Conservation (phyloP, 2,888 invertebrate species). For the Noctua janthe region DNA sequence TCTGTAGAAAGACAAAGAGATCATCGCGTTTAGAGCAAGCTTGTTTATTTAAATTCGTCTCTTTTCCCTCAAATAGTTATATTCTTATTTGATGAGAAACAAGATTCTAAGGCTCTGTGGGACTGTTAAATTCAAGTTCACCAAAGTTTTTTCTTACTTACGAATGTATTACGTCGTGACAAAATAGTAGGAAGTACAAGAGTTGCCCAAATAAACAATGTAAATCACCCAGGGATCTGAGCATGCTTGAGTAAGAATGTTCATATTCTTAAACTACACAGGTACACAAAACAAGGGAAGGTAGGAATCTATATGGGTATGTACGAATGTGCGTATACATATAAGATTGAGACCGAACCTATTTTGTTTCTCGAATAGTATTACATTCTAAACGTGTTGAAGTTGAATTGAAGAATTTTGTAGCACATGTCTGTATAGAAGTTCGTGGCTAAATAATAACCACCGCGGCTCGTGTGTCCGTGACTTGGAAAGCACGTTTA, state of each 20-base stretch:
- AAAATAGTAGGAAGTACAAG: slow-evolving; percentile 48
- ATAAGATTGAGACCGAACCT: neutral
- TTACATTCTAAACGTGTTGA: slow-evolving; percentile 34
- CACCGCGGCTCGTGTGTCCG: neutral
- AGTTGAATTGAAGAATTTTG: neutral
- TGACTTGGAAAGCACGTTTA: neutral
- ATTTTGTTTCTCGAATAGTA: slow-evolving; percentile 22
- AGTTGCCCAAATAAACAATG: slow-evolving; percentile 58
- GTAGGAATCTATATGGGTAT: neutral
- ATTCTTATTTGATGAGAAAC: slow-evolving; percentile 35
- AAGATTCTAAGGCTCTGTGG: neutral
- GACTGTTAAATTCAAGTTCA: slow-evolving; percentile 34
- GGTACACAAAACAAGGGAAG: slow-evolving; percentile 19
- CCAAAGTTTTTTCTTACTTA: slow-evolving; percentile 40
- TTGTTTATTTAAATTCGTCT: slow-evolving; percentile 39
- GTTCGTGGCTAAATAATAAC: neutral
- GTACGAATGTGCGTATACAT: neutral
- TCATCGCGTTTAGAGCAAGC: slow-evolving; percentile 6
- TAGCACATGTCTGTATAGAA: neutral
- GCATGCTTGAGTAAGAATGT: slow-evolving; percentile 50
- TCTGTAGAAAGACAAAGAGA: neutral
- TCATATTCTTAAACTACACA: slow-evolving; percentile 43
- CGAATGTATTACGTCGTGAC: slow-evolving; percentile 37
- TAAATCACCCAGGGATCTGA: slow-evolving; percentile 51
- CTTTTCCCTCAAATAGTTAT: slow-evolving; percentile 6